phyloP scores from a whole-genome alignment of 1,140 invertebrate genomes.

The Trachelipus rathkii region DNA sequence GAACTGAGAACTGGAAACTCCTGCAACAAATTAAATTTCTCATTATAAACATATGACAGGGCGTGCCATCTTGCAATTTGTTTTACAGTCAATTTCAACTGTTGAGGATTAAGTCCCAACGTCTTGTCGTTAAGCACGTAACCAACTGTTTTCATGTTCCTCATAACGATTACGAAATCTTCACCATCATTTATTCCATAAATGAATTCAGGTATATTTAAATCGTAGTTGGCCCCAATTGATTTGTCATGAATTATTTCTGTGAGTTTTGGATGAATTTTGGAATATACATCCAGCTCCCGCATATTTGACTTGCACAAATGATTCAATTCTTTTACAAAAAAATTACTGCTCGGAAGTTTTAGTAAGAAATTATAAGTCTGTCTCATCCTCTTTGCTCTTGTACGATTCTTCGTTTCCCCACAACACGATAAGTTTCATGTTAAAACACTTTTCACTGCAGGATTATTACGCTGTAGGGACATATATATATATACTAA shows the following conservation, averaged over 20 bases:
- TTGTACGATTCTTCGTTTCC: too few species aligned
- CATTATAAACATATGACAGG: slow-evolving; percentile 3
- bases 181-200: background rate
- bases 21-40: background rate
- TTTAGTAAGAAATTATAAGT: too few species aligned
- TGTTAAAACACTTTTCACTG: too few species aligned
- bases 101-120: background rate
- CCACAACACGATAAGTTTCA: too few species aligned
- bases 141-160: background rate
- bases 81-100: background rate
- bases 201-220: slow-evolving; percentile 8
- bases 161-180: slow-evolving; percentile 12
- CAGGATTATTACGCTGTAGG: too few species aligned
- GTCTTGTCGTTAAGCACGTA: background rate
- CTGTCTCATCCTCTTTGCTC: too few species aligned
- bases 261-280: background rate
- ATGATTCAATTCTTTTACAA: too few species aligned
- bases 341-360: too few species aligned
- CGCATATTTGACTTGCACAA: background rate
- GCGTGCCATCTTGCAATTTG: slow-evolving; percentile 10
- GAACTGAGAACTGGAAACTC: background rate
- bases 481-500: too few species aligned
- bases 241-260: background rate
- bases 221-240: background rate
- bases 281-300: slow-evolving; percentile 4